phyloP scores from a whole-genome alignment of 2,888 invertebrate genomes.

The Petrolisthes cinctipes region DNA sequence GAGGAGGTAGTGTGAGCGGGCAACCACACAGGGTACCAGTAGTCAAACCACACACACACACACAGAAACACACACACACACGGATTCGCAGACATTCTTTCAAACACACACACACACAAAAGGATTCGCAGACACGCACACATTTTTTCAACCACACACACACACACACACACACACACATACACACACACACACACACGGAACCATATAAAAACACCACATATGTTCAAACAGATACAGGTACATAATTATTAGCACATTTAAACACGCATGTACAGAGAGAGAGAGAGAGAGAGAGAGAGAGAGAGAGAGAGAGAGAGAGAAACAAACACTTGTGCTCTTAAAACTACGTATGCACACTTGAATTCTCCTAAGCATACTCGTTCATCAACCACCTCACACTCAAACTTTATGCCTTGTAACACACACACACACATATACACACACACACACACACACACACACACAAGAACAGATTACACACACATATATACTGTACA shows the following conservation, averaged over 20 bases:
- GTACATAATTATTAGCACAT: too few species aligned
- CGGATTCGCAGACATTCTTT: neutral
- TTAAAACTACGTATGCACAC: neutral
- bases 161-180: neutral
- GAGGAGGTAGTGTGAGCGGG: too few species aligned
- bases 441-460: conserved; percentile 43
- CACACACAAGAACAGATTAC: conserved; percentile 22
- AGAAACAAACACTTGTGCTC: too few species aligned
- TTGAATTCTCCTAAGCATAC: neutral
- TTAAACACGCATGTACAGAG: too few species aligned
- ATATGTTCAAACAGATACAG: too few species aligned
- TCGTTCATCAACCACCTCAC: neutral
- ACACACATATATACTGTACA: neutral
- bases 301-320: too few species aligned
- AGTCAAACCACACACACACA: neutral
- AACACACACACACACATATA: conserved; percentile 36
- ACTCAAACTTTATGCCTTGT: neutral
- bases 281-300: too few species aligned
- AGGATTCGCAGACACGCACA: neutral
- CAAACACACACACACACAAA: neutral
- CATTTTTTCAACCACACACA: neutral
- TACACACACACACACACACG: neutral
- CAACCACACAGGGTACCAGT: neutral
- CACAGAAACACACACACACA: neutral
- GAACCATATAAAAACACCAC: too few species aligned